A percentile compares a stretch with the other conserved stretches of the same genome.
phyloP scores from a whole-genome alignment of 2,113 vertebrate species.

The Tetrax tetrax region DNA sequence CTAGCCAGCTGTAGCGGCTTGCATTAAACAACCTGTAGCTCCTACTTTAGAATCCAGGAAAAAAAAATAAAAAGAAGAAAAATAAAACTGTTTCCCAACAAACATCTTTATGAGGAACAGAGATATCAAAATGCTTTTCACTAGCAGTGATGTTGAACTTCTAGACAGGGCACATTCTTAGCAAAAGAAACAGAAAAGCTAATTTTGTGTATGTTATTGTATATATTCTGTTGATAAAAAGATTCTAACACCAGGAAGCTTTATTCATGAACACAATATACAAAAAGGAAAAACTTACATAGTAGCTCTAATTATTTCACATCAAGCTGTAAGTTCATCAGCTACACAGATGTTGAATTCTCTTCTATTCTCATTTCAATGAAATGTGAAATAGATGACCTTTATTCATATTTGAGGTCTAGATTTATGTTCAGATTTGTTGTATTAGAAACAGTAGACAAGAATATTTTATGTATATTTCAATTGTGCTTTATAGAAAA shows the following conservation, averaged over 20 bases:
- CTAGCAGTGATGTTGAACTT: neutral
- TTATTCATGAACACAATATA: neutral
- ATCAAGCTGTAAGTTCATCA: neutral
- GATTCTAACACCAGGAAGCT: neutral
- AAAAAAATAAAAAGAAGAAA: neutral
- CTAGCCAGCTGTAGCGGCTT: neutral
- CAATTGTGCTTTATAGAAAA: neutral
- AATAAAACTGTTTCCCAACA: neutral
- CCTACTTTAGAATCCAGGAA: neutral
- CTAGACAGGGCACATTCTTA: neutral
- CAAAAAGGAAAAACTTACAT: neutral
- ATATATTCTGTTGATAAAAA: neutral
- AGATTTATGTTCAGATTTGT: neutral
- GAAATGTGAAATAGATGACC: neutral
- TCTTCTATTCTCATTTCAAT: neutral
- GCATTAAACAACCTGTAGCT: neutral
- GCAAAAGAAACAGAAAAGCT: neutral
- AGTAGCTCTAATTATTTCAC: neutral
- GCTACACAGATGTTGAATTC: neutral
- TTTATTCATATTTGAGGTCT: neutral
- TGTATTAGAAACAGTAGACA: neutral
- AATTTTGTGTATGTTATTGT: neutral
- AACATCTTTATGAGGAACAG: neutral
- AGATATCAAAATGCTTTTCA: neutral
- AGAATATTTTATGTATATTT: neutral